Evolutionary conservation across 2,888 invertebrate species (phyloP).

Genomic region (Maniola hyperantus): DNA sequence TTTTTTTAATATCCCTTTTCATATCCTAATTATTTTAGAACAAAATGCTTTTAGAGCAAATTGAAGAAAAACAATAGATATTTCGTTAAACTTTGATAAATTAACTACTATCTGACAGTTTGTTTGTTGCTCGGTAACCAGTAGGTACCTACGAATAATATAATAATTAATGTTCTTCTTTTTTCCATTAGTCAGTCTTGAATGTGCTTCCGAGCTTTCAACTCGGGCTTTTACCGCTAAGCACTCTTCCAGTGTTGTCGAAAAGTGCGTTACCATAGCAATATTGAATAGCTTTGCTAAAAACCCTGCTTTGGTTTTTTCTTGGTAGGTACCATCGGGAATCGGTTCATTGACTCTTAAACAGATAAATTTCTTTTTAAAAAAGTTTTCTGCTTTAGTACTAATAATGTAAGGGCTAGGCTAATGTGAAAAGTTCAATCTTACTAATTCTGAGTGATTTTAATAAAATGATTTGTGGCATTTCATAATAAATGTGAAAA

Average conservation of each 20-base stretch:
- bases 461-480: too few relatives aligned
- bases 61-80: too few relatives aligned
- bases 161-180: neutral
- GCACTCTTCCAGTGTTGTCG: constrained; percentile 57
- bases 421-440: too few relatives aligned
- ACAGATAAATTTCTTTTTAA: too few relatives aligned
- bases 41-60: too few relatives aligned
- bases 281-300: constrained; percentile 71
- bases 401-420: too few relatives aligned
- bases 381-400: too few relatives aligned
- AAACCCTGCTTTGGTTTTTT: constrained; percentile 27
- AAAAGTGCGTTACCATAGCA: constrained; percentile 63
- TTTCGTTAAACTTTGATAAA: neutral
- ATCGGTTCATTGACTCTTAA: neutral
- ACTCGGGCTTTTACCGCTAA: constrained; percentile 18
- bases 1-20: too few relatives aligned
- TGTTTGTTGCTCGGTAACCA: neutral
- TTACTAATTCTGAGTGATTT: too few relatives aligned
- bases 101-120: neutral
- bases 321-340: neutral
- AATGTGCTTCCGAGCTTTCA: constrained; percentile 1
- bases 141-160: too few relatives aligned
- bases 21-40: too few relatives aligned
- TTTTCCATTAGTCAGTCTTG: neutral
- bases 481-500: too few relatives aligned